Evolutionary conservation across 2,888 invertebrate genomes (phyloP).

Genomic region (Trisateles emortualis): DNA sequence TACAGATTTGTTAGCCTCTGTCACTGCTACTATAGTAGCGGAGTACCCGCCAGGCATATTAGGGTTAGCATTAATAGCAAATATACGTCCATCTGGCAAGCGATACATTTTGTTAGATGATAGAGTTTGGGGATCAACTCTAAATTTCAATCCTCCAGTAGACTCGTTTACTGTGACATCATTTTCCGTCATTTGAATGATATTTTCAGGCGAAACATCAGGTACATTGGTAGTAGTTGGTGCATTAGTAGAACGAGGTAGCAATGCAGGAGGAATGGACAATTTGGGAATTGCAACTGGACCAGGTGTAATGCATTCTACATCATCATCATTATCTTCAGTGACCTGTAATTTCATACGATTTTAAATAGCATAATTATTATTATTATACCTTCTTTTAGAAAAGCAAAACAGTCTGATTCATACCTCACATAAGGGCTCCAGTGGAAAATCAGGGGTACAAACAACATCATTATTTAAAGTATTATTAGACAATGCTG

Average conservation of each 20-base stretch:
- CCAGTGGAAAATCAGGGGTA: slow-evolving; percentile 87
- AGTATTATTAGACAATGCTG: slow-evolving; percentile 38
- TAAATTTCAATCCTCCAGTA: slow-evolving; percentile 82
- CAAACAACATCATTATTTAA: slow-evolving; percentile 86
- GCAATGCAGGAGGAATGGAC: slow-evolving; percentile 53
- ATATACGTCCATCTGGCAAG: slow-evolving; percentile 81
- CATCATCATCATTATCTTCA: slow-evolving; percentile 82
- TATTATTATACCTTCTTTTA: not conserved
- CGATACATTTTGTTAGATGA: slow-evolving; percentile 85
- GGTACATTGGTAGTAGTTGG: slow-evolving; percentile 38
- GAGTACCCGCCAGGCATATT: slow-evolving; percentile 84
- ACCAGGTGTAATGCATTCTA: slow-evolving; percentile 80
- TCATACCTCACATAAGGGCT: slow-evolving; percentile 79
- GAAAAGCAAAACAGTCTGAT: not conserved
- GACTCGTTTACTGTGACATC: slow-evolving; percentile 81
- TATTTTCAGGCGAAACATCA: slow-evolving; percentile 70
- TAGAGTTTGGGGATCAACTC: slow-evolving; percentile 82
- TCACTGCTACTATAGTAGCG: slow-evolving; percentile 81
- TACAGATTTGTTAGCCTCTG: slow-evolving; percentile 61
- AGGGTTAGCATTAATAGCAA: slow-evolving; percentile 82
- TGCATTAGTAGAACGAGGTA: slow-evolving; percentile 40
- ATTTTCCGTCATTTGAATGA: slow-evolving; percentile 83
- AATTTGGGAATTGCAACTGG: slow-evolving; percentile 64
- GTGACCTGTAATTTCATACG: slow-evolving; percentile 61
- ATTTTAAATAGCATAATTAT: not conserved